Evolutionary conservation across 2,888 invertebrate genomes (phyloP).

Genomic region (Axea sp.): DNA sequence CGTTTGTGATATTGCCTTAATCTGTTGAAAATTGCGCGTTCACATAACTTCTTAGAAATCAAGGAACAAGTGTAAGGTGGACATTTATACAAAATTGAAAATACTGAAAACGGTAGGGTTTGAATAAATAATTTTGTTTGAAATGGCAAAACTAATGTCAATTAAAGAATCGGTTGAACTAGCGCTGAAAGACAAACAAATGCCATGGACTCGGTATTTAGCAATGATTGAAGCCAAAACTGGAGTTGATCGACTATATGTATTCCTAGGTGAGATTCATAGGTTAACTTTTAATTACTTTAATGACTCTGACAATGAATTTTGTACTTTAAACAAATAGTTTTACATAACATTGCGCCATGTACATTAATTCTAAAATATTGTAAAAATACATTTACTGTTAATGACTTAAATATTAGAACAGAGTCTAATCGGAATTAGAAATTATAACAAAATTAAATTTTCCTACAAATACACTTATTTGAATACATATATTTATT

Average conservation of each 20-base stretch:
- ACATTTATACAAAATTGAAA: no score
- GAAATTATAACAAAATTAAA: no score
- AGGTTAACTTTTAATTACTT: conserved; percentile 62
- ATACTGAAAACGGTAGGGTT: no score
- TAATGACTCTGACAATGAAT: conserved; percentile 13
- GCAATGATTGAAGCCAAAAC: conserved; percentile 85
- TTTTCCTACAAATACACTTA: no score
- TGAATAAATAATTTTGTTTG: conserved; percentile 32
- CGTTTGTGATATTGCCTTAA: no score
- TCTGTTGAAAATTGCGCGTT: no score
- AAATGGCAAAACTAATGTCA: conserved; percentile 80
- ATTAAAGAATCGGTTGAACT: conserved; percentile 83
- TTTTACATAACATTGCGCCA: conserved; percentile 23
- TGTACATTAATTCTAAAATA: not conserved
- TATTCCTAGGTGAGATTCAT: conserved; percentile 86
- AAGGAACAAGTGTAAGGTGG: no score
- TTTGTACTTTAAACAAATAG: conserved; percentile 23
- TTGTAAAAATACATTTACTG: not conserved
- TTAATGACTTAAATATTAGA: no score
- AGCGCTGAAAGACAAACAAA: conserved; percentile 84
- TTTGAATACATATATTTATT: no score
- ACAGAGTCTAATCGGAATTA: no score
- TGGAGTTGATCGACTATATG: conserved; percentile 86
- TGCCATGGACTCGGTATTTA: conserved; percentile 87
- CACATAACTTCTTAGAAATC: no score